Base-by-base conservation (phyloP, 2,888 invertebrate species). In the Hetaerina titia region DNA sequence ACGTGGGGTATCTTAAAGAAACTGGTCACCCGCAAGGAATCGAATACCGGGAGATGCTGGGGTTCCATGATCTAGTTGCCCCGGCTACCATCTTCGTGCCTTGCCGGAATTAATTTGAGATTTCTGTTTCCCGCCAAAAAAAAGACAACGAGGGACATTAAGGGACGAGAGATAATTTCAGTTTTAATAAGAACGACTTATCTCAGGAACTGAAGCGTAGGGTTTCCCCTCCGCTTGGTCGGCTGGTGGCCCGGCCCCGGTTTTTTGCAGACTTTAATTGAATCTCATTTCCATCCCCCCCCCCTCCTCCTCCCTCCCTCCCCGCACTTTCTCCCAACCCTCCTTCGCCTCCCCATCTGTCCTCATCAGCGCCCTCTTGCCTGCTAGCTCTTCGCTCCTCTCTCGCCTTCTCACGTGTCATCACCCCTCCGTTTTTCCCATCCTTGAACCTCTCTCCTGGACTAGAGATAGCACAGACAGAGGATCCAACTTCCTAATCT, bases 181-280 rank as follows among this genome's bases (percentile, higher is more conserved):
- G 89, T 58, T 89, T 89, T 89, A 89, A 89, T 89, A 89, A 89
- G 89, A 89, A 57, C 56, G 89, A 89, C 56, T 89, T 89, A 89
- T 89, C 56, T 89, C 56, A 89, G 58, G 89, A 89, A 89, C 89
- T 57, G 58, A 89, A 89, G 89, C 89, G 89, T 89, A 57, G 89
- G 89, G 7, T 89, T n/a, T 89, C n/a, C 57, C 58, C 58, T 31
- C 31, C 31, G 4, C 31, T n/a, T 81, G 6, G 25, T 31, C 31
- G 9, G 89, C 22, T 6, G 89, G 89, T 56, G 17, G 15, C 19
- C 88, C 45, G 45, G 45, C 22, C 89, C 56, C n/a, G 7, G n/a
- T 89, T 89, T 89, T 89, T 89, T 56, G 89, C 89, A 45, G 89
- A 89, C 89, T 89, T 89, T 89, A 89, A 89, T 89, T 89, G 89